phyloP scores from a whole-genome alignment of 2,888 invertebrate species.

The Dasypogon diadema region DNA sequence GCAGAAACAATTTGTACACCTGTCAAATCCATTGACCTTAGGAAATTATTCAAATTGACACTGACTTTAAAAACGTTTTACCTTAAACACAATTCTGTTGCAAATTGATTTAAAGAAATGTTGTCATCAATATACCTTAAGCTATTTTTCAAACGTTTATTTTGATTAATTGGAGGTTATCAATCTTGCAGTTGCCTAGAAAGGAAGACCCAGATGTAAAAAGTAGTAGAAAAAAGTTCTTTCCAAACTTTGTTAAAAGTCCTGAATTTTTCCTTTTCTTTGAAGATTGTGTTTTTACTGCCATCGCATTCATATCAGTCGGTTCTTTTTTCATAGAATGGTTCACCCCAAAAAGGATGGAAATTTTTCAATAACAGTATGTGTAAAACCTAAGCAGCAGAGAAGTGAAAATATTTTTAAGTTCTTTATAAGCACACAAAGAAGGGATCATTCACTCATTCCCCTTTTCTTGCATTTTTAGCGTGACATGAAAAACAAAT shows the following conservation, averaged over 20 bases:
- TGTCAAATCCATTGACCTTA: too few relatives aligned
- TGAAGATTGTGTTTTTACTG: background rate
- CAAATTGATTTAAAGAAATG: too few relatives aligned
- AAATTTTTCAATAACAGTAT: background rate
- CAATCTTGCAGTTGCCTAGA: conserved; percentile 15
- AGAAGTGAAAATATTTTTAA: background rate
- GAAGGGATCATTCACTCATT: background rate
- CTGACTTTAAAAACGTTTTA: too few relatives aligned
- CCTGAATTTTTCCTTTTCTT: background rate
- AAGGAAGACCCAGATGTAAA: too few relatives aligned
- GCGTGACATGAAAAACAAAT: background rate
- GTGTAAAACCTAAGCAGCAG: too few relatives aligned
- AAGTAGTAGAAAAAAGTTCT: too few relatives aligned
- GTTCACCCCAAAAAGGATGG: background rate
- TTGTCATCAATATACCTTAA: too few relatives aligned
- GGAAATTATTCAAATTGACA: too few relatives aligned
- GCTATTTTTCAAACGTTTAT: too few relatives aligned
- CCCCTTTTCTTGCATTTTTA: background rate
- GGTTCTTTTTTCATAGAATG: background rate
- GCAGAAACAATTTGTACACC: too few relatives aligned
- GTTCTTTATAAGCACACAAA: background rate
- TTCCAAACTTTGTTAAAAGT: too few relatives aligned
- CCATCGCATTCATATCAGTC: background rate
- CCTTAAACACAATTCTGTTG: too few relatives aligned
- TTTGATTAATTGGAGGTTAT: conserved; percentile 24